These are phyloP conservation scores for Peucedramus taeniatus DNA, from an alignment of 2,113 vertebrate species.

Conservation along the genomic window DNA sequence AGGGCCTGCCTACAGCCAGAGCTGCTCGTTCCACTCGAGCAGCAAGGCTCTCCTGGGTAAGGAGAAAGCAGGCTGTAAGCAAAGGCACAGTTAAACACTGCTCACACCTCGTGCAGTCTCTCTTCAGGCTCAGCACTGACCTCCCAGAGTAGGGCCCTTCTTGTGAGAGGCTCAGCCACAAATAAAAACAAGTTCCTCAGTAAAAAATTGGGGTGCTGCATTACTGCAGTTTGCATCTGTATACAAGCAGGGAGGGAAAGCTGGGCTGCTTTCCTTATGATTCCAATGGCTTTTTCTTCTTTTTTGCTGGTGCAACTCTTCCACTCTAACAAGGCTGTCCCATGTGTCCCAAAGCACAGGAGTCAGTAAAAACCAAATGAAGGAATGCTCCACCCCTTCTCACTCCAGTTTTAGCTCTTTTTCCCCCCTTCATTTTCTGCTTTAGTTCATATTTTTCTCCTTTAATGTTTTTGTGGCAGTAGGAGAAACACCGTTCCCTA, in stretches of 20 bases:
- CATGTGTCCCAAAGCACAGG: neutral
- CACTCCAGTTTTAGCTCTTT: neutral
- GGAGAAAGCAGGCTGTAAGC: neutral
- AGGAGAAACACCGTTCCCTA: constrained; percentile 23
- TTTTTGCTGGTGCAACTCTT: neutral
- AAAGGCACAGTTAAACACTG: neutral
- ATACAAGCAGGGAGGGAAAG: neutral
- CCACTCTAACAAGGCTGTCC: neutral
- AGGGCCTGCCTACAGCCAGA: neutral
- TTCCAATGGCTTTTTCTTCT: neutral
- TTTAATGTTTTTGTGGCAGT: constrained; percentile 28
- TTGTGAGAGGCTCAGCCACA: neutral
- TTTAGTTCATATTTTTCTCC: constrained; percentile 19
- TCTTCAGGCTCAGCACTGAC: accelerated
- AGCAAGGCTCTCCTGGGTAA: accelerated
- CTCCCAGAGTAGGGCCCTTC: neutral
- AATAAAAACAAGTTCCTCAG: neutral
- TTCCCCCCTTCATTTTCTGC: neutral
- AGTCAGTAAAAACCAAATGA: neutral
- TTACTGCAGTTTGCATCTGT: neutral
- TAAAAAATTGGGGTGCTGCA: neutral
- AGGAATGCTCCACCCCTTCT: neutral
- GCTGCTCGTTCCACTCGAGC: neutral
- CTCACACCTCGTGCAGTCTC: accelerated
- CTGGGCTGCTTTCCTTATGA: neutral